phyloP scores from a whole-genome alignment of 2,888 invertebrate genomes.

The Metalampra italica region DNA sequence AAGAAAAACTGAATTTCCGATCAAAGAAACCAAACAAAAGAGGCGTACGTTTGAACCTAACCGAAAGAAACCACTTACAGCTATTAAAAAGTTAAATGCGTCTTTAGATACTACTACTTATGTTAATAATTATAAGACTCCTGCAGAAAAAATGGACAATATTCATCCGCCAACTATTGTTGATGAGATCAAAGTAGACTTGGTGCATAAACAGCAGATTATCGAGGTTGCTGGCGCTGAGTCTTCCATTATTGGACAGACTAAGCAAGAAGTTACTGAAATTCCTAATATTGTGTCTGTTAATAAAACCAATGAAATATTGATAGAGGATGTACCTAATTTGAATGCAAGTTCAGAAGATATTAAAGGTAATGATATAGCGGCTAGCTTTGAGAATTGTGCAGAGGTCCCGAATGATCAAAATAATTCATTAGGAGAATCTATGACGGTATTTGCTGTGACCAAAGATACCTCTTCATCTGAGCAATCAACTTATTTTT shows the following conservation, averaged over 20 bases:
- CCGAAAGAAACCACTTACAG: conserved; percentile 27
- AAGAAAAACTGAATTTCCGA: conserved; percentile 14
- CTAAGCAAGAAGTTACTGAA: background rate
- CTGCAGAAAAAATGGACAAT: background rate
- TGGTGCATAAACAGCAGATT: background rate
- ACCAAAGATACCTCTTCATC: conserved; percentile 38
- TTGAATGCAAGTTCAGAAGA: background rate
- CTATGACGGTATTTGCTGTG: conserved; percentile 10
- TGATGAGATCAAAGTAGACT: background rate
- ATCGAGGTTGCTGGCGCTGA: no score
- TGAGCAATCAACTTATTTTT: conserved; percentile 45
- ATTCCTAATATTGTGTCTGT: background rate
- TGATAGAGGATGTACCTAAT: background rate
- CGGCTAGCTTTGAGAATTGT: background rate
- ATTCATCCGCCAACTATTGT: background rate
- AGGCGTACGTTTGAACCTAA: conserved; percentile 46
- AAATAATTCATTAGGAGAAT: background rate
- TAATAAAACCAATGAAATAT: background rate
- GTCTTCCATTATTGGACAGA: background rate
- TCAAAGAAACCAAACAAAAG: conserved; percentile 28
- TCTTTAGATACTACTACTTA: conserved; percentile 22
- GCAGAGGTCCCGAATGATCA: background rate
- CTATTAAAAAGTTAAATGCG: conserved; percentile 38
- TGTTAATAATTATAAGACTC: background rate
- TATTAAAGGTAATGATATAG: background rate